A percentile compares a stretch with the other conserved stretches of the same genome.
Conservation (phyloP, 2,888 invertebrate species). For the Aquatica leii region DNA sequence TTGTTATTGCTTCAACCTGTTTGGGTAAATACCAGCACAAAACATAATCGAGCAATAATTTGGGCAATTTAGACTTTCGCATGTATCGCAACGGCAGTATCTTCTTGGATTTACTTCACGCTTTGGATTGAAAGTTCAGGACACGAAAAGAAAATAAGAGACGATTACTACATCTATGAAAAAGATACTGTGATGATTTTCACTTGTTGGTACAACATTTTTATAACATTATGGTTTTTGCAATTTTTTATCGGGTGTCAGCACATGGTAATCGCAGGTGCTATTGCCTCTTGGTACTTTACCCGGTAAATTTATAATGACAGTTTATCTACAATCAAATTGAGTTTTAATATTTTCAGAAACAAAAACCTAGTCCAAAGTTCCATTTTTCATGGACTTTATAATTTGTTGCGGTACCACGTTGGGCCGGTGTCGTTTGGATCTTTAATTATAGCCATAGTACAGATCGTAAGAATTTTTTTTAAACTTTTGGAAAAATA, state of each 20-base stretch:
- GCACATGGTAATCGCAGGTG: slow-evolving; percentile 68
- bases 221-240: slow-evolving; percentile 66
- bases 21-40: slow-evolving; percentile 58
- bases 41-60: neutral
- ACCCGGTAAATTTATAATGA: slow-evolving; percentile 59
- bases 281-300: slow-evolving; percentile 71
- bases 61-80: slow-evolving; percentile 20
- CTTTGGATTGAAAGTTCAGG: slow-evolving; percentile 73
- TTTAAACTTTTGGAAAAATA: slow-evolving; percentile 56
- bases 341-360: slow-evolving; percentile 47
- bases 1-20: slow-evolving; percentile 68
- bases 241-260: slow-evolving; percentile 71
- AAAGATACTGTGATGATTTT: slow-evolving; percentile 55
- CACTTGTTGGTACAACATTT: slow-evolving; percentile 58
- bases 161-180: slow-evolving; percentile 52
- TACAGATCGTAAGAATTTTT: slow-evolving; percentile 69
- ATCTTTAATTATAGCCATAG: slow-evolving; percentile 74
- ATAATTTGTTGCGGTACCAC: slow-evolving; percentile 70
- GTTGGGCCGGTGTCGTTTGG: slow-evolving; percentile 81
- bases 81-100: slow-evolving; percentile 60
- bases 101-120: slow-evolving; percentile 64
- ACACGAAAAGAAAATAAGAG: slow-evolving; percentile 46
- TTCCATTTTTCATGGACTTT: slow-evolving; percentile 62
- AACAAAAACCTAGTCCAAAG: slow-evolving; percentile 60
- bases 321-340: neutral